Evolutionary conservation across 2,888 invertebrate species (phyloP), one percentile per base, ranked within the genome.

Genomic region (Plagodis dolabraria): DNA sequence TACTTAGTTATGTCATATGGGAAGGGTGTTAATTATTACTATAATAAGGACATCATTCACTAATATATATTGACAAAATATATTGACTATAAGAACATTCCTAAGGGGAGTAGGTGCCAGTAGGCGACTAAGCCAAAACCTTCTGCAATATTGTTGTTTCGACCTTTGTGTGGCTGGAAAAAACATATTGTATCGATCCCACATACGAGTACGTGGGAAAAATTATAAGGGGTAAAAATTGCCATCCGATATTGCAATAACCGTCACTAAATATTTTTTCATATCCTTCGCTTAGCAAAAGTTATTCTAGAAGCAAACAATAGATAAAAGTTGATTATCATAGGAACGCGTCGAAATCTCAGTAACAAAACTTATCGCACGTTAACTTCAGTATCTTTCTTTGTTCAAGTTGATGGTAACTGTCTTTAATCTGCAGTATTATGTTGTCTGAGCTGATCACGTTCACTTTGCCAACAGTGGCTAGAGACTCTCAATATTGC

Each of bases 271-370:
- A 54, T 44, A 40, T 50, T 52, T 55, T 49, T 54, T 55, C 52
- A 48, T 61, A 67, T 71, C 67, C 61, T 64, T 63, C 56, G 57
- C 57, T 65, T 72, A 75, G 79, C 79, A 74, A 70, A 72, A 74
- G 64, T 63, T 68, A 64, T 70, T 65, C 57, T 62, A 72, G 72
- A 68, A 72, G 60, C 76, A 75, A 76, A 80, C 80, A 80, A 78
- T 74, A 70, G 71, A 68, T 70, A 72, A 74, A 76, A 78, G 76
- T 78, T 80, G 81, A 85, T 78, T 80, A 79, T 79, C 77, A 75
- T 79, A 78, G 74, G 77, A 79, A 77, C 79, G 79, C 76, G 76
- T 82, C 80, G 77, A 83, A 83, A 81, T 79, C 85, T 84, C 85
- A 85, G 86, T 82, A 82, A 74, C 74, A 72, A 67, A 75, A 78